A percentile compares a stretch with the other conserved stretches of the same genome.
phyloP scores from a whole-genome alignment of 2,888 invertebrate genomes.

The Neoitamus cyanurus region DNA sequence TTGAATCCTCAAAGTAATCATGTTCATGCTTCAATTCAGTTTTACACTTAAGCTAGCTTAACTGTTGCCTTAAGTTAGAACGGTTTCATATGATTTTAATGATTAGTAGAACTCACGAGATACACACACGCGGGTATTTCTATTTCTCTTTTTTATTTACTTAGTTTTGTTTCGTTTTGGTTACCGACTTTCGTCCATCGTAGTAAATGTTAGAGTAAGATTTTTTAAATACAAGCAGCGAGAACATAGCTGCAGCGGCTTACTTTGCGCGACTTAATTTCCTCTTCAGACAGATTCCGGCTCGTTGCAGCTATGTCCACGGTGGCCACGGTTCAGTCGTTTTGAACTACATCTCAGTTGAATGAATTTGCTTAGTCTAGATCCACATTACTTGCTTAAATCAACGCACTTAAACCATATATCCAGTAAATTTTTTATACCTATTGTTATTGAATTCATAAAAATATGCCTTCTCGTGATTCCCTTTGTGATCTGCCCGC shows the following conservation, averaged over 20 bases:
- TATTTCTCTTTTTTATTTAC: neutral
- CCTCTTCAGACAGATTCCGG: neutral
- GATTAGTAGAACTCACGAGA: slow-evolving; percentile 15
- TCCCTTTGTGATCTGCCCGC: neutral
- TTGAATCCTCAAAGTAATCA: slow-evolving; percentile 27
- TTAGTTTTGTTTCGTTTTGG: slow-evolving; percentile 14
- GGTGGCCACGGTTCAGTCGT: slow-evolving; percentile 10
- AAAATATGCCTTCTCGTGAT: slow-evolving; percentile 11
- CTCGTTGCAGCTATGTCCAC: neutral
- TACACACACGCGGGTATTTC: neutral
- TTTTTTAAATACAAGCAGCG: slow-evolving; percentile 21
- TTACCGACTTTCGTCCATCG: neutral
- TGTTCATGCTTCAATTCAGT: slow-evolving; percentile 32
- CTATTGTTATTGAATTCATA: slow-evolving; percentile 23
- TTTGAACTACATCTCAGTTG: slow-evolving; percentile 25
- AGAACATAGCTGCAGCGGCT: neutral
- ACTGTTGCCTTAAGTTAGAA: slow-evolving; percentile 7
- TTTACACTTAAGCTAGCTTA: slow-evolving; percentile 36
- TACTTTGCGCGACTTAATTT: neutral
- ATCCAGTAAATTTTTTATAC: neutral
- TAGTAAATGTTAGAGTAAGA: slow-evolving; percentile 4
- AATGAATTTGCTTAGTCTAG: slow-evolving; percentile 28
- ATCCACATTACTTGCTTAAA: neutral
- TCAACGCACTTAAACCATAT: neutral
- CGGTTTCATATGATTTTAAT: slow-evolving; percentile 4